Evolutionary conservation across 2,888 invertebrate species (phyloP).

Genomic region (Torymus auratus): DNA sequence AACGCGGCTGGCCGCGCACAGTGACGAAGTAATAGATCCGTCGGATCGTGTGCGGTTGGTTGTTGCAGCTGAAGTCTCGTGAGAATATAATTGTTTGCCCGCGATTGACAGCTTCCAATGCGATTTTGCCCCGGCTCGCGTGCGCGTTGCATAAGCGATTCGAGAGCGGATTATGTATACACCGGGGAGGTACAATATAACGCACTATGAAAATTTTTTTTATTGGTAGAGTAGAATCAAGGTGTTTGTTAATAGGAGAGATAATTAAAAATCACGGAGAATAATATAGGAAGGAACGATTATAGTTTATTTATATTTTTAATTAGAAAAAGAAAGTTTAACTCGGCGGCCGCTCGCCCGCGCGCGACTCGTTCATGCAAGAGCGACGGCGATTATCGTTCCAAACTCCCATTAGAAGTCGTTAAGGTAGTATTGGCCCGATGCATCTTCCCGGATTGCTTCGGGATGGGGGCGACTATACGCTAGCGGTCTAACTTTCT

Average conservation of each 20-base stretch:
- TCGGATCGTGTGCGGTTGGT: conserved; percentile 4
- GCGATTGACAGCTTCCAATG: conserved; percentile 1
- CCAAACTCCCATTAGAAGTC: conserved; percentile 75
- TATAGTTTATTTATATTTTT: conserved; percentile 63
- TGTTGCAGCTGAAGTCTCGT: background rate
- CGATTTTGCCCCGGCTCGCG: no score
- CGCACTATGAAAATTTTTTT: no score
- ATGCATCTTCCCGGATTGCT: conserved; percentile 67
- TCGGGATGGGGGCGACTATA: background rate
- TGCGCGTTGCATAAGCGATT: no score
- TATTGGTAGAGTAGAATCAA: no score
- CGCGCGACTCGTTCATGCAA: conserved; percentile 65
- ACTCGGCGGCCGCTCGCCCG: background rate
- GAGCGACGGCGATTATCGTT: conserved; percentile 73
- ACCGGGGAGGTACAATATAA: no score
- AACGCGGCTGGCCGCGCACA: conserved; percentile 5
- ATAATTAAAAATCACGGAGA: conserved; percentile 12
- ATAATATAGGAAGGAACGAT: conserved; percentile 64
- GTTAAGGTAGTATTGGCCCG: conserved; percentile 74
- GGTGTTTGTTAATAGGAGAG: background rate
- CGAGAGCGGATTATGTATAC: no score
- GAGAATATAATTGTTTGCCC: conserved; percentile 13
- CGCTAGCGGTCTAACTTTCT: conserved; percentile 41
- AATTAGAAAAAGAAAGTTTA: conserved; percentile 74
- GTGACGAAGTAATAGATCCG: conserved; percentile 4